A percentile compares a stretch with the other conserved stretches of the same genome.
Evolutionary conservation across 2,888 invertebrate genomes (phyloP).

Genomic region (Xanthia icteritia): DNA sequence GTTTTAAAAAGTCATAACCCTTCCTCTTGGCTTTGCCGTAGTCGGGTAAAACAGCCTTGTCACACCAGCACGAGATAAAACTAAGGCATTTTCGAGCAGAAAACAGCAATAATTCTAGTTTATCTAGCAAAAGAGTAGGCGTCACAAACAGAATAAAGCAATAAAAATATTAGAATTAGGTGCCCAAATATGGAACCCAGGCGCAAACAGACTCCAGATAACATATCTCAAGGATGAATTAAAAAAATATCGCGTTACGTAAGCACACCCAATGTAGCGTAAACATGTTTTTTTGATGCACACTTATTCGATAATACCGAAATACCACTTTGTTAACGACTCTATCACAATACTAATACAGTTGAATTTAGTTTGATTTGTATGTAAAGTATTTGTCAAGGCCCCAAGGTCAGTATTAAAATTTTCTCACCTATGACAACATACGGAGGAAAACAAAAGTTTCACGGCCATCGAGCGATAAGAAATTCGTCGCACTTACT

Average conservation of each 20-base stretch:
- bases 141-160: conserved; percentile 21
- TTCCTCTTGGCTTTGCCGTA: too few species aligned
- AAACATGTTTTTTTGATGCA: conserved; percentile 77
- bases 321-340: conserved; percentile 24
- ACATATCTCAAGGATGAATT: conserved; percentile 80
- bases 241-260: conserved; percentile 74
- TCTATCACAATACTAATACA: conserved; percentile 18
- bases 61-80: background rate
- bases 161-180: conserved; percentile 38
- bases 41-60: background rate
- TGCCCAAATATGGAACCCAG: conserved; percentile 50
- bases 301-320: conserved; percentile 60
- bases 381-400: conserved; percentile 21
- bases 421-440: conserved; percentile 56
- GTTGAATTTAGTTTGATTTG: conserved; percentile 29
- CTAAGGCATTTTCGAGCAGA: background rate
- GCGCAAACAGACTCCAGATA: conserved; percentile 68
- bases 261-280: conserved; percentile 64
- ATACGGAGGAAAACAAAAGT: conserved; percentile 35
- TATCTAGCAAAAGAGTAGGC: conserved; percentile 1
- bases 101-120: conserved; percentile 3
- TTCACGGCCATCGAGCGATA: conserved; percentile 29
- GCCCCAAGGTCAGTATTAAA: conserved; percentile 58
- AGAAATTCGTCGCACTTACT: conserved; percentile 26
- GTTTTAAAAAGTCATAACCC: too few species aligned